Evolutionary conservation across 2,888 invertebrate species (phyloP).

Genomic region (Hypselothyrea guttata): DNA sequence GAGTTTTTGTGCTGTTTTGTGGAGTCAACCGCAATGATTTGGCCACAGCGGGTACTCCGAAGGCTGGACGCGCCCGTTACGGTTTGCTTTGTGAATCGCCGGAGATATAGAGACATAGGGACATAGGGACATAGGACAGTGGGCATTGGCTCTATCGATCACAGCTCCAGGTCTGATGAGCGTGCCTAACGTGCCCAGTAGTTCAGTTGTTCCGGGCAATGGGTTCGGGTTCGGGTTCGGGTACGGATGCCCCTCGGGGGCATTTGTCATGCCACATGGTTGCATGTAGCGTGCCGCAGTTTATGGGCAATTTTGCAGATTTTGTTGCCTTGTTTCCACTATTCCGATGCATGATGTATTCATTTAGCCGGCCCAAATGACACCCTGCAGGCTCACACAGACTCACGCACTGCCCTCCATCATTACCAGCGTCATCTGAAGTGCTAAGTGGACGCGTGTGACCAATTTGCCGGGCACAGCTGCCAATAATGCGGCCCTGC

Average conservation of each 20-base stretch:
- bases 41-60: constrained; percentile 70
- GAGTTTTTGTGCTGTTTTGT: constrained; percentile 30
- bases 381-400: constrained; percentile 15
- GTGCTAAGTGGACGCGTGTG: constrained; percentile 75
- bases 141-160: constrained; percentile 27
- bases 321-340: constrained; percentile 19
- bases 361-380: constrained; percentile 29
- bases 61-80: constrained; percentile 4
- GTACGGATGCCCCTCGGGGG: constrained; percentile 9
- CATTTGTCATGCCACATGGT: constrained; percentile 45
- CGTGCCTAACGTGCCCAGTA: constrained; percentile 41
- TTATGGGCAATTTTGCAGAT: constrained; percentile 47
- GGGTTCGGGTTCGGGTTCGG: background rate
- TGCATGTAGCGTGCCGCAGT: constrained; percentile 30
- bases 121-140: background rate
- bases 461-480: constrained; percentile 66
- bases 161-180: constrained; percentile 44
- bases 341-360: constrained; percentile 42
- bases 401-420: constrained; percentile 3
- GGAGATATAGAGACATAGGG: background rate
- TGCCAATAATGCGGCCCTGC: constrained; percentile 40
- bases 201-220: background rate
- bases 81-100: constrained; percentile 10
- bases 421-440: constrained; percentile 41
- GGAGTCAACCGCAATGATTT: constrained; percentile 73